A percentile compares a stretch with the other conserved stretches of the same genome.
Conservation (phyloP, 2,888 invertebrate genomes). For the Drosophila paranaensis region DNA sequence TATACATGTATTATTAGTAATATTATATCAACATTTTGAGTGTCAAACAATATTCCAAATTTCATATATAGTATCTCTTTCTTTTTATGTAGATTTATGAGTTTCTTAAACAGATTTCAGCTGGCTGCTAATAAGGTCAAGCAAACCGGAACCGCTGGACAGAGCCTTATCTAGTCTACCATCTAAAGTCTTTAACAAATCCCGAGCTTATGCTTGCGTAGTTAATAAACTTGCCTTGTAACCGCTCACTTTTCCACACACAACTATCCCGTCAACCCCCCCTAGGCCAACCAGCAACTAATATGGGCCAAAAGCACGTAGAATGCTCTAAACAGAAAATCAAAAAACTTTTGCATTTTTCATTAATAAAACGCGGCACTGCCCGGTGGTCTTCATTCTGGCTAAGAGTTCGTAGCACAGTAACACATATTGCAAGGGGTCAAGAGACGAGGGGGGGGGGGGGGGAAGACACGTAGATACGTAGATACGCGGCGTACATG, state of each 20-base stretch:
- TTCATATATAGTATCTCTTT: neutral
- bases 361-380: conserved; percentile 71
- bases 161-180: conserved; percentile 1
- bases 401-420: conserved; percentile 45
- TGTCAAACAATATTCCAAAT: neutral
- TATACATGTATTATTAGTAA: too few species aligned
- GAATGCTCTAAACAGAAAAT: conserved; percentile 28
- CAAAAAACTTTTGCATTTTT: conserved; percentile 68
- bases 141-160: conserved; percentile 2
- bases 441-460: neutral
- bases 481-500: conserved; percentile 34
- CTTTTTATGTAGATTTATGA: neutral
- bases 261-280: neutral
- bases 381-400: conserved; percentile 22
- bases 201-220: conserved; percentile 5
- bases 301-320: conserved; percentile 69
- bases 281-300: conserved; percentile 25
- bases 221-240: conserved; percentile 47
- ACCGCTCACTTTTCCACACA: conserved; percentile 43
- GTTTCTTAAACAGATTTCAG: neutral
- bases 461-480: conserved; percentile 1
- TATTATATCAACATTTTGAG: too few species aligned
- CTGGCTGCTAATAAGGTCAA: neutral
- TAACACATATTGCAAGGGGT: conserved; percentile 62
- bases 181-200: conserved; percentile 6